phyloP scores from a whole-genome alignment of 2,113 vertebrate genomes.

The Psammodynastes pulverulentus region DNA sequence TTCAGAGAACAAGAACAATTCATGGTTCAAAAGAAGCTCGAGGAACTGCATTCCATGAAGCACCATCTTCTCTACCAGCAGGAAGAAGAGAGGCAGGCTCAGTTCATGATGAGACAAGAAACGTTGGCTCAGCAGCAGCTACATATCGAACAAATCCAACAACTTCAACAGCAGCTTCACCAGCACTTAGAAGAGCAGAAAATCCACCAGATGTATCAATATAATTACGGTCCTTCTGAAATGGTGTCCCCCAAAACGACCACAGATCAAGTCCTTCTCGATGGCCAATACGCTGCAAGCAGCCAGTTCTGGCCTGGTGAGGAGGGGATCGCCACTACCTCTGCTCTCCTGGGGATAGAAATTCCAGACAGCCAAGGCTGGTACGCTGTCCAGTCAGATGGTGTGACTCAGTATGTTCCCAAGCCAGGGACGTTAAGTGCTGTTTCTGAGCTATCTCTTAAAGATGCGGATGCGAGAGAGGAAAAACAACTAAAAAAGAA shows the following conservation, averaged over 20 bases:
- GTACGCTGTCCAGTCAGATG: slow-evolving; percentile 78
- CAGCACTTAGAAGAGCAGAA: slow-evolving; percentile 94
- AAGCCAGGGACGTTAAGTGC: slow-evolving; percentile 73
- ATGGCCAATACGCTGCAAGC: slow-evolving; percentile 86
- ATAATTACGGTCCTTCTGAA: slow-evolving; percentile 76
- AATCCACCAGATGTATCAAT: slow-evolving; percentile 83
- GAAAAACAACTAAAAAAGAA: slow-evolving; percentile 78
- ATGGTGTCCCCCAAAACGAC: slow-evolving; percentile 72
- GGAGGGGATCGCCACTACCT: slow-evolving; percentile 76
- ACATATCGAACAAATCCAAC: slow-evolving; percentile 94
- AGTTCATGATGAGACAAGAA: slow-evolving; percentile 94
- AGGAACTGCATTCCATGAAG: slow-evolving; percentile 94
- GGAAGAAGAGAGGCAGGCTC: slow-evolving; percentile 94
- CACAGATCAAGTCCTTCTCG: slow-evolving; percentile 80
- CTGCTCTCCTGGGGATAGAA: slow-evolving; percentile 73
- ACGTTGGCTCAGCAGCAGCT: slow-evolving; percentile 90
- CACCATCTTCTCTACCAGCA: slow-evolving; percentile 94
- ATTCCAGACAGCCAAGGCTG: slow-evolving; percentile 73
- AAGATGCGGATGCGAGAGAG: slow-evolving; percentile 77
- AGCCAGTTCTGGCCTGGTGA: slow-evolving; percentile 89
- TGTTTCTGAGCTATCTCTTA: slow-evolving; percentile 80
- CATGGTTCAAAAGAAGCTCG: slow-evolving; percentile 95
- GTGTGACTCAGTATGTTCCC: slow-evolving; percentile 74
- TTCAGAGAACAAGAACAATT: slow-evolving; percentile 95
- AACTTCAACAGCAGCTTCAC: slow-evolving; percentile 93